A percentile compares a stretch with the other conserved stretches of the same genome.
Conservation (phyloP, 2,113 vertebrate genomes). For the Leucoraja erinaceus region DNA sequence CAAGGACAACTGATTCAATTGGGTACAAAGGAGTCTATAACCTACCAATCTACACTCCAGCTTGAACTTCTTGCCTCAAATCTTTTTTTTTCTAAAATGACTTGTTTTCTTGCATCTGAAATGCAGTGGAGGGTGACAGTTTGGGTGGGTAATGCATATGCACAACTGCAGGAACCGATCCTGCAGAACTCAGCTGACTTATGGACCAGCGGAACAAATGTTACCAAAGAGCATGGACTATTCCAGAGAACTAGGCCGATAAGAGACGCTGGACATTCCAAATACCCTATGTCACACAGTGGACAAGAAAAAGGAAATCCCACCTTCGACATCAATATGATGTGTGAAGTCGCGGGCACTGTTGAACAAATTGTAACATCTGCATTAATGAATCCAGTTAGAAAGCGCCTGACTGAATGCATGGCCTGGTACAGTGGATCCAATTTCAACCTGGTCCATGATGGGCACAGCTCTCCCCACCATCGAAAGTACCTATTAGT, state of each 20-base stretch:
- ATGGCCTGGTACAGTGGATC: too few species aligned
- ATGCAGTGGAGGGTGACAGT: neutral
- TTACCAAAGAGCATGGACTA: neutral
- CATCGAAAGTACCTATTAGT: too few species aligned
- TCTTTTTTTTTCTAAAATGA: neutral
- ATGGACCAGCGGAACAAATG: neutral
- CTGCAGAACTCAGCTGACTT: neutral
- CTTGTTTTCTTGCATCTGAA: neutral
- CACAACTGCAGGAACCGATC: neutral
- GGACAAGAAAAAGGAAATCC: neutral
- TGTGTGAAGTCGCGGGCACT: neutral
- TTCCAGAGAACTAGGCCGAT: neutral
- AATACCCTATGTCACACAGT: neutral
- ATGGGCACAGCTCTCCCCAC: too few species aligned
- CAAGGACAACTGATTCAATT: neutral
- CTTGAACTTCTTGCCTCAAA: neutral
- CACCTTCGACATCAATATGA: neutral
- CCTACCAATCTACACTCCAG: neutral
- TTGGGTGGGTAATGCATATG: neutral
- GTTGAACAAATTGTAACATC: neutral
- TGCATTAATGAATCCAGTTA: neutral
- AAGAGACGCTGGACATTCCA: neutral
- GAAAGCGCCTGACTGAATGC: neutral
- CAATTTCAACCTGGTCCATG: too few species aligned
- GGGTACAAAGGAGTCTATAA: neutral